phyloP scores from a whole-genome alignment of 2,113 vertebrate genomes.

The Ellobius talpinus region DNA sequence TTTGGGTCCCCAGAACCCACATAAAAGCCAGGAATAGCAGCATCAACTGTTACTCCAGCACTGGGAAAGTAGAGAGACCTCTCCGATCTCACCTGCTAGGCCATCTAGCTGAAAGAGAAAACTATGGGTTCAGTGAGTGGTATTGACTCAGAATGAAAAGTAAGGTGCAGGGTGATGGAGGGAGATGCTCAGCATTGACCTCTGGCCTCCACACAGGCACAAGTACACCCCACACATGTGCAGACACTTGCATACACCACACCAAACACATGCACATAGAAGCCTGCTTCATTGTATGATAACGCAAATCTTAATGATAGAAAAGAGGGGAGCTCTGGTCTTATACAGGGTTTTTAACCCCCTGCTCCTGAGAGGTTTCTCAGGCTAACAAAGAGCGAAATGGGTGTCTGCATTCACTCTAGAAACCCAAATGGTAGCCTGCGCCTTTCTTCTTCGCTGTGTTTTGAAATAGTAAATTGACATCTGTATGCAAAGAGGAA shows the following conservation, averaged over 20 bases:
- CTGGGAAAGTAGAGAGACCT: background rate
- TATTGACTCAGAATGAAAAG: background rate
- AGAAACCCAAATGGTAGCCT: background rate
- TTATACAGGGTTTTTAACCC: background rate
- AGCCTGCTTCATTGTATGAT: background rate
- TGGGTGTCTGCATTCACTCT: background rate
- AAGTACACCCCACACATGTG: background rate
- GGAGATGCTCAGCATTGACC: background rate
- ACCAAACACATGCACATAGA: background rate
- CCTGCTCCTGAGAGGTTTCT: background rate
- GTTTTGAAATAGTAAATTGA: slow-evolving; percentile 7
- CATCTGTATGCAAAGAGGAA: slow-evolving; percentile 30
- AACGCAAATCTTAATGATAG: background rate
- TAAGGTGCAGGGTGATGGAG: background rate
- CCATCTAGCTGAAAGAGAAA: background rate
- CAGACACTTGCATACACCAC: too few species aligned
- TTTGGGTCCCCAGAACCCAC: background rate
- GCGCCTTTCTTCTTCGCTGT: background rate
- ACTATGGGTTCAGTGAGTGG: background rate
- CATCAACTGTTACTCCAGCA: too few species aligned
- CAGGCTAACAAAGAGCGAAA: background rate
- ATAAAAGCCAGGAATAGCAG: background rate
- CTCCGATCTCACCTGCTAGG: background rate
- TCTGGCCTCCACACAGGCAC: too few species aligned
- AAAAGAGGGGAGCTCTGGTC: background rate